Evolutionary conservation across 2,113 vertebrate species (phyloP).

Genomic region (Theropithecus gelada): DNA sequence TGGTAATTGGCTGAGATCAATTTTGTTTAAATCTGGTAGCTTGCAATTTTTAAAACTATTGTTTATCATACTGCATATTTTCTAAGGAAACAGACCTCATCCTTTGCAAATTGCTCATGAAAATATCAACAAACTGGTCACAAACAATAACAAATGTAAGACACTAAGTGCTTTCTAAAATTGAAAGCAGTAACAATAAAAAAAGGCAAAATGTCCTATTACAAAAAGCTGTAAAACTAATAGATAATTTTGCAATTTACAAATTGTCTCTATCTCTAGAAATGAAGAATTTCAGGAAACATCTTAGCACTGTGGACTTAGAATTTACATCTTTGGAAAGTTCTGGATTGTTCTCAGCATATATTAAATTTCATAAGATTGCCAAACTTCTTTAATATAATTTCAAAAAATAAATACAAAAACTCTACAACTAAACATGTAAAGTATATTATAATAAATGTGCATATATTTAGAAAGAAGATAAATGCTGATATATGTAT

Average conservation of each 20-base stretch:
- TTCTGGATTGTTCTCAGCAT: slow-evolving; percentile 24
- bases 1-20: neutral
- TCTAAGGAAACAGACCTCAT: slow-evolving; percentile 43
- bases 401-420: slow-evolving; percentile 51
- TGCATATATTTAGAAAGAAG: slow-evolving; percentile 52
- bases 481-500: slow-evolving; percentile 53
- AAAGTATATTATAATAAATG: slow-evolving; percentile 44
- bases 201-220: slow-evolving; percentile 32
- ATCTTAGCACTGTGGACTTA: neutral
- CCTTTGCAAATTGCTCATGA: slow-evolving; percentile 12
- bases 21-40: neutral
- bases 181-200: neutral
- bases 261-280: slow-evolving; percentile 46
- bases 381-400: slow-evolving; percentile 32
- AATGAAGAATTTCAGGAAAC: slow-evolving; percentile 45
- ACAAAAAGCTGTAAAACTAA: slow-evolving; percentile 47
- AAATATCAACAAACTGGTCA: slow-evolving; percentile 47
- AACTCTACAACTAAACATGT: slow-evolving; percentile 39
- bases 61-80: slow-evolving; percentile 22
- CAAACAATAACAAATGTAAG: slow-evolving; percentile 57
- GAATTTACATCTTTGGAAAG: slow-evolving; percentile 18
- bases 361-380: slow-evolving; percentile 39
- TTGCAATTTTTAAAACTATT: slow-evolving; percentile 8
- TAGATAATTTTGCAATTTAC: slow-evolving; percentile 33
- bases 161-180: slow-evolving; percentile 51